These are phyloP conservation scores for Tanytarsus gracilentus DNA, from an alignment of 2,888 invertebrate species.

Conservation along the genomic window DNA sequence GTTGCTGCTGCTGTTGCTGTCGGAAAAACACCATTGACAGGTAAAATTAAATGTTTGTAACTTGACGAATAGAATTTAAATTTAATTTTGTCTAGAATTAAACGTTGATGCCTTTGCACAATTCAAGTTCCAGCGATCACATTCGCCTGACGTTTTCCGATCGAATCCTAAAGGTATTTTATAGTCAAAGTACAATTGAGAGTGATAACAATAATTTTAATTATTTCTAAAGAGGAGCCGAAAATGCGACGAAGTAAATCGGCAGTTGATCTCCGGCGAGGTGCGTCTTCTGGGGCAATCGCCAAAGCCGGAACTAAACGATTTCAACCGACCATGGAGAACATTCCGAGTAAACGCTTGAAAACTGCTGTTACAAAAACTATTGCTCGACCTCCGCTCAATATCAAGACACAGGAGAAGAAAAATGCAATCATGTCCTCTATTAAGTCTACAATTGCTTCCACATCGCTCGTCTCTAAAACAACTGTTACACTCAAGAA, in stretches of 20 bases:
- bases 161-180: no score
- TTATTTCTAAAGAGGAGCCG: no score
- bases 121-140: constrained; percentile 11
- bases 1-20: background rate
- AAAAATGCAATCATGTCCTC: constrained; percentile 1
- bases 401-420: background rate
- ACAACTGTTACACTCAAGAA: background rate
- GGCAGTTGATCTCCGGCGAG: constrained; percentile 35
- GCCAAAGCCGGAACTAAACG: constrained; percentile 35
- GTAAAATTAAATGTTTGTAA: background rate
- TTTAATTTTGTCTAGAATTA: background rate
- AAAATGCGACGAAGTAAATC: constrained; percentile 32
- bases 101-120: background rate
- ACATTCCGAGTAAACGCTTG: constrained; percentile 33
- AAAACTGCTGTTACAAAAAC: background rate
- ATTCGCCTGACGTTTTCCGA: background rate
- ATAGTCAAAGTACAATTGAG: no score
- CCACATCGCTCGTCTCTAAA: background rate
- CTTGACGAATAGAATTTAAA: background rate
- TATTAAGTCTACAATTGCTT: background rate
- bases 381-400: background rate
- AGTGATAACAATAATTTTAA: no score
- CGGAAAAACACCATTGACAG: background rate
- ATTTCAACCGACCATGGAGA: constrained; percentile 36
- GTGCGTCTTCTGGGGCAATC: constrained; percentile 27